phyloP scores from a whole-genome alignment of 2,113 vertebrate species.

The Sinocyclocheilus maitianheensis region DNA sequence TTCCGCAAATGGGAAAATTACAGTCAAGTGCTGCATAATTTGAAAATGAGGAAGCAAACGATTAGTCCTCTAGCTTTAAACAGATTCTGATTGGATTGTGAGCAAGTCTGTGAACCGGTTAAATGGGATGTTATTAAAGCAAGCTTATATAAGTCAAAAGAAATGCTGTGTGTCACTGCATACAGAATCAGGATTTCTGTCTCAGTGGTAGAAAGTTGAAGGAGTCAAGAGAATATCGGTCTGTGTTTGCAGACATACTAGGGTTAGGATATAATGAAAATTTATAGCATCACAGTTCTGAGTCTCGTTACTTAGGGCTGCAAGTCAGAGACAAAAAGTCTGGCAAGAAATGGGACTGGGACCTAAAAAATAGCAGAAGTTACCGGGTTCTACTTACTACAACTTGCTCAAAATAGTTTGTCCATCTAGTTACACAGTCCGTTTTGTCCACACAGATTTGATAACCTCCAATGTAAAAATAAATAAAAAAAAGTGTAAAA shows the following conservation, averaged over 20 bases:
- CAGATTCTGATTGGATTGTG: constrained; percentile 13
- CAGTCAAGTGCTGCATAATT: constrained; percentile 25
- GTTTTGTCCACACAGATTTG: neutral
- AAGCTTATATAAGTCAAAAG: neutral
- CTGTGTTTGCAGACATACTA: neutral
- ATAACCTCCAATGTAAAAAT: neutral
- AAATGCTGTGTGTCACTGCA: neutral
- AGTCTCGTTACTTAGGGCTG: neutral
- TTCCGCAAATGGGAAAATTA: neutral
- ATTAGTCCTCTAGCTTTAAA: neutral
- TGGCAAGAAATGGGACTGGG: constrained; percentile 43
- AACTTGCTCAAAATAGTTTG: constrained; percentile 5
- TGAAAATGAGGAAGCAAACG: neutral
- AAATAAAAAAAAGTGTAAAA: neutral
- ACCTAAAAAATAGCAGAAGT: constrained; percentile 7
- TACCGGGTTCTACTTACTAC: constrained; percentile 26
- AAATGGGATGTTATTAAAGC: constrained; percentile 17
- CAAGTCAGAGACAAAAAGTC: constrained; percentile 58
- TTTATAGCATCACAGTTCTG: neutral
- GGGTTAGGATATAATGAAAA: neutral
- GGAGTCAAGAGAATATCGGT: neutral
- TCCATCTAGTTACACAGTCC: neutral
- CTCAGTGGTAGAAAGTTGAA: neutral
- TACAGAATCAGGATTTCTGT: too few relatives aligned
- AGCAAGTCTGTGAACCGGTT: neutral